A percentile compares a stretch with the other conserved stretches of the same genome.
Conservation (phyloP, 2,113 vertebrate species). For the Neolamprologus hecqui region DNA sequence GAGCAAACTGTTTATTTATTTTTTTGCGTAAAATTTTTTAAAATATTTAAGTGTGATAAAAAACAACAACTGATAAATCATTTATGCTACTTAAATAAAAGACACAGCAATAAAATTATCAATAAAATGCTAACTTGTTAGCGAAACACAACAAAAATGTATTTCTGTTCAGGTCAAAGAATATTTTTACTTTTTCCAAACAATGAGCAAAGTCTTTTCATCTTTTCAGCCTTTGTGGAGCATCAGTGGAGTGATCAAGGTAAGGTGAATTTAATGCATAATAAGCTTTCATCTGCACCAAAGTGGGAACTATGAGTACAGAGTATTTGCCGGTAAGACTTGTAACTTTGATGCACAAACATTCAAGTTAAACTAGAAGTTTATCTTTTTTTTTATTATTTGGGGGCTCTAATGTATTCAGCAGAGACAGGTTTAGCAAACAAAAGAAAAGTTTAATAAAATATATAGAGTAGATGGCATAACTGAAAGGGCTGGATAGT, state of each 20-base stretch:
- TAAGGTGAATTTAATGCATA: neutral
- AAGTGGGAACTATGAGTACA: neutral
- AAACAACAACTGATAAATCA: neutral
- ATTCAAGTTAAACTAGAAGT: neutral
- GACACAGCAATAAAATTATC: neutral
- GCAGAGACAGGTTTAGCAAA: neutral
- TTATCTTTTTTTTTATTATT: neutral
- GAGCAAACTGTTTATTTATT: neutral
- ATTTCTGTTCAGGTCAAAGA: neutral
- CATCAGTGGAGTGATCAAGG: neutral
- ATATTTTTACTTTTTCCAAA: neutral
- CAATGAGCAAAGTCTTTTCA: neutral
- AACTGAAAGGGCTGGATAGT: neutral
- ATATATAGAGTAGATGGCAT: neutral
- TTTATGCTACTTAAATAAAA: neutral
- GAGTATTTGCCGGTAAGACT: neutral
- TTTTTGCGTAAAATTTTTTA: fast-evolving
- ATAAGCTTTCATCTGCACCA: neutral
- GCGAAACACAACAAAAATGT: neutral
- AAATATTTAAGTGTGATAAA: neutral
- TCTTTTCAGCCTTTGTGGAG: fast-evolving
- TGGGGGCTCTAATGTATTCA: neutral
- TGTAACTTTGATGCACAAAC: neutral
- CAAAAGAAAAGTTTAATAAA: neutral
- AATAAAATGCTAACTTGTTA: neutral